phyloP scores from a whole-genome alignment of 2,888 invertebrate species.

The Agrochola lota region DNA sequence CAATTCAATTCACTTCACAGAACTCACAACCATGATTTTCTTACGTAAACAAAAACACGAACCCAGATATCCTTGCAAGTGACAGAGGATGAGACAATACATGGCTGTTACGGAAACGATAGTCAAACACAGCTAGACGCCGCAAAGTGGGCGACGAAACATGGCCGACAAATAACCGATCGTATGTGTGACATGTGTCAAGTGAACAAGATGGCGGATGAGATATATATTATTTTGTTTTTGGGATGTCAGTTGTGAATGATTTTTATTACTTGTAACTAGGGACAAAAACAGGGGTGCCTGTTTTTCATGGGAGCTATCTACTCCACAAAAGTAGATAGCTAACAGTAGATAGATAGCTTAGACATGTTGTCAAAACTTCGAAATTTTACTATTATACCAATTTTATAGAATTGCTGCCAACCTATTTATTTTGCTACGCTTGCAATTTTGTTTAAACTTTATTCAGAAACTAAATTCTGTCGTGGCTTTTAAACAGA shows the following conservation, averaged over 20 bases:
- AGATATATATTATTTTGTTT: conserved; percentile 1
- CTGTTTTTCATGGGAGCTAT: too few relatives aligned
- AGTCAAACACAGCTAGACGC: conserved; percentile 46
- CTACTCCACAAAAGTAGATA: too few relatives aligned
- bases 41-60: conserved; percentile 33
- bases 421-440: background rate
- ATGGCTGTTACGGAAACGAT: conserved; percentile 31
- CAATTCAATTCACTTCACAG: conserved; percentile 1
- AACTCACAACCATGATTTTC: conserved; percentile 17
- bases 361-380: too few relatives aligned
- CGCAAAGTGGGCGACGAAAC: conserved; percentile 35
- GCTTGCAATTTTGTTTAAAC: too few relatives aligned
- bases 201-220: conserved; percentile 23
- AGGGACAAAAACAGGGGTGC: too few relatives aligned
- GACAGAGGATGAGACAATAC: conserved; percentile 43
- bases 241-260: background rate
- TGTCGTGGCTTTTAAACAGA: background rate
- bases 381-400: too few relatives aligned
- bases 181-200: conserved; percentile 26
- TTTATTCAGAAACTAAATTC: background rate
- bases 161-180: conserved; percentile 40
- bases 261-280: background rate
- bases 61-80: conserved; percentile 28
- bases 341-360: too few relatives aligned
- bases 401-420: background rate